A percentile compares a stretch with the other conserved stretches of the same genome.
Conservation (phyloP, 2,888 invertebrate species). For the Gasteruption jaculator region DNA sequence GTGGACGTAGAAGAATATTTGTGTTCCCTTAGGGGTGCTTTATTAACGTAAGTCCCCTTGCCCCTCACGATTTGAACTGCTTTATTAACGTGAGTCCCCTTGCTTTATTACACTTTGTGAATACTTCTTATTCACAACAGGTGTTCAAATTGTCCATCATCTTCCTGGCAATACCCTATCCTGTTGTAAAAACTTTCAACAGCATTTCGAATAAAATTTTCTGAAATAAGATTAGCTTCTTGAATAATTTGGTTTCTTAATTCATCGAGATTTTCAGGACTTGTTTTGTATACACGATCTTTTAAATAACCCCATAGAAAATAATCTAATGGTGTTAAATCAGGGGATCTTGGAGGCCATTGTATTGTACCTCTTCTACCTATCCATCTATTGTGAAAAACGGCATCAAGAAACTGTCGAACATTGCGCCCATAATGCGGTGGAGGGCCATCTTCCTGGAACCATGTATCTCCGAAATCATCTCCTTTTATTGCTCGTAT, state of each 20-base stretch:
- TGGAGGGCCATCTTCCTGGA: slow-evolving; percentile 18
- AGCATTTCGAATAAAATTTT: too few species aligned
- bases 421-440: slow-evolving; percentile 14
- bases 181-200: slow-evolving; percentile 7
- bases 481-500: slow-evolving; percentile 7
- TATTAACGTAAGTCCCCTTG: too few species aligned
- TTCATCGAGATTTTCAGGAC: slow-evolving; percentile 14
- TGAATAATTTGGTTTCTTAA: slow-evolving; percentile 8
- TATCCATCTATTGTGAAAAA: slow-evolving; percentile 17
- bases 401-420: slow-evolving; percentile 10
- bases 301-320: slow-evolving; percentile 18
- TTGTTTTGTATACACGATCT: slow-evolving; percentile 12
- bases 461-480: slow-evolving; percentile 16
- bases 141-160: too few species aligned
- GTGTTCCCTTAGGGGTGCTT: too few species aligned
- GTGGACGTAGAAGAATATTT: too few species aligned
- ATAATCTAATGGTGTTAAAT: slow-evolving; percentile 18
- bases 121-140: too few species aligned
- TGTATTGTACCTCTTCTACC: slow-evolving; percentile 18
- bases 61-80: too few species aligned
- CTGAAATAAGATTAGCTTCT: too few species aligned
- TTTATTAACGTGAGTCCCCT: too few species aligned
- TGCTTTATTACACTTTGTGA: too few species aligned
- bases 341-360: slow-evolving; percentile 15
- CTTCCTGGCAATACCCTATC: slow-evolving; percentile 4